Percentiles rank a stretch among this genome's conserved stretches.
phyloP scores from a whole-genome alignment of 23 tunicate genomes.

The Trididemnum clinides region DNA sequence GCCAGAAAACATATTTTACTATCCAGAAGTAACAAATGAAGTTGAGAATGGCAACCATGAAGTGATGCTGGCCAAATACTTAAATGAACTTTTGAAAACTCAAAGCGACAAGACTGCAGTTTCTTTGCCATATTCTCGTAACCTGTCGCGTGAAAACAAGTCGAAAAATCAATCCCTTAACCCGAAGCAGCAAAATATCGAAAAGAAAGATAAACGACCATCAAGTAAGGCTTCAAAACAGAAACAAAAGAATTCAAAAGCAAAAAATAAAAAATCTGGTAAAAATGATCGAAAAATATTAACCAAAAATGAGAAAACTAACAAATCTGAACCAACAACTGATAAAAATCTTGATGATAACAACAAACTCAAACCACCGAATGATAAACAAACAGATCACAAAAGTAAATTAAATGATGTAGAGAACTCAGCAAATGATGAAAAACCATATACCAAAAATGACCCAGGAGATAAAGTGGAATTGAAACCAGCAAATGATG shows the following conservation, averaged over 20 bases:
- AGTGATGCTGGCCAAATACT: conserved; percentile 45
- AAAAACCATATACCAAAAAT: background rate
- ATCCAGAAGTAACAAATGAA: background rate
- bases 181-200: too few relatives aligned
- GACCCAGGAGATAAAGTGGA: background rate
- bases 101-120: conserved; percentile 6
- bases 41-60: conserved; percentile 20
- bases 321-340: background rate
- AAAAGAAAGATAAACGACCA: too few relatives aligned
- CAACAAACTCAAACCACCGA: too few relatives aligned
- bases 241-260: too few relatives aligned
- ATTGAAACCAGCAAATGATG: background rate
- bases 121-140: background rate
- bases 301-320: background rate
- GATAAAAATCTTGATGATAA: background rate
- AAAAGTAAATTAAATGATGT: too few relatives aligned
- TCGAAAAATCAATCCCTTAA: too few relatives aligned
- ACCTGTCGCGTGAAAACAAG: too few relatives aligned
- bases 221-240: too few relatives aligned
- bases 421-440: too few relatives aligned
- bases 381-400: too few relatives aligned
- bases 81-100: conserved; percentile 30
- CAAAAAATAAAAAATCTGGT: background rate
- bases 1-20: background rate
- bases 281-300: background rate